phyloP scores from a whole-genome alignment of 2,113 vertebrate species.

The Aegypius monachus region DNA sequence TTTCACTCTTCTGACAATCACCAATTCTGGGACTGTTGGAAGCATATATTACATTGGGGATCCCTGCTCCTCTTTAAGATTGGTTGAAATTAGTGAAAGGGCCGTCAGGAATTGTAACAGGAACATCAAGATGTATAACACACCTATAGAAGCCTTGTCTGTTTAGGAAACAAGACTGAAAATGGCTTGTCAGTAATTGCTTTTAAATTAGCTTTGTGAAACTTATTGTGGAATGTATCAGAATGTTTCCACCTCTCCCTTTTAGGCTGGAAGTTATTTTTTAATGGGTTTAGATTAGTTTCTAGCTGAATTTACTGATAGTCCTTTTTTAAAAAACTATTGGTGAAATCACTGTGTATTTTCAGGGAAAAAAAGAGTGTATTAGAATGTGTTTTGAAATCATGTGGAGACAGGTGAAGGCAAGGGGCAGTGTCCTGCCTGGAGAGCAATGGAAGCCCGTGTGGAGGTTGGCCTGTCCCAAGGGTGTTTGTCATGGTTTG shows the following conservation, averaged over 20 bases:
- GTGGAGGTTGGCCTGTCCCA: not conserved
- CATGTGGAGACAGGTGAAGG: not conserved
- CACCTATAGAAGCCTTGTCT: not conserved
- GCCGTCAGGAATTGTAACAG: not conserved
- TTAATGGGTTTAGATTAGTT: not conserved
- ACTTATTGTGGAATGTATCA: conserved; percentile 6
- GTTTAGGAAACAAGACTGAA: not conserved
- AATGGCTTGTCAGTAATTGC: not conserved
- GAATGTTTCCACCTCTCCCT: not conserved
- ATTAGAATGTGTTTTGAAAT: not conserved
- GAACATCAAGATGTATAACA: not conserved
- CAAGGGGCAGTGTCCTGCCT: not conserved
- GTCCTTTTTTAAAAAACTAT: not conserved
- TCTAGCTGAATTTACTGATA: not conserved
- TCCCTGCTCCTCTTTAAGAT: not conserved
- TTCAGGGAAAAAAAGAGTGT: not conserved
- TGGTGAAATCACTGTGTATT: not conserved
- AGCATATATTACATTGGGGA: not conserved
- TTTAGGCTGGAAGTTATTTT: not conserved
- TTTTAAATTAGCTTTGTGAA: conserved; percentile 10
- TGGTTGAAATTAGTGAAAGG: not conserved
- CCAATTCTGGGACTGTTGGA: not conserved
- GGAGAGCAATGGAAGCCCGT: not conserved
- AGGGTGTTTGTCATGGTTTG: not conserved
- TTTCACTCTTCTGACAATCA: not conserved